Base-by-base conservation (phyloP, 2,797 vertebrate species). In the Bradypus variegatus region DNA sequence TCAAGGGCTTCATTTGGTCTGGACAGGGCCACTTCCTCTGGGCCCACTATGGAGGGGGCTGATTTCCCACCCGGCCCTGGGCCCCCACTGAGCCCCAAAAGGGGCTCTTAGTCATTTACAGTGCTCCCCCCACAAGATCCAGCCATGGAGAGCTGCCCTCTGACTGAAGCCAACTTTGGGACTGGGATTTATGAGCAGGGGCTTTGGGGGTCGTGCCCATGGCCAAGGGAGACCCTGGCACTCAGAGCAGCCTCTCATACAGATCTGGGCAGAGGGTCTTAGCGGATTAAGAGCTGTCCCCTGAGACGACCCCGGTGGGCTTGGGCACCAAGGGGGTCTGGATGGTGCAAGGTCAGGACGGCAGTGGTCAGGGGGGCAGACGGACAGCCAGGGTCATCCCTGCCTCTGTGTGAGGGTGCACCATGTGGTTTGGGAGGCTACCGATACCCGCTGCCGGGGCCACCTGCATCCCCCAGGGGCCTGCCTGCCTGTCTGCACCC, bases 131-230 rank as follows among this genome's bases (percentile, higher is more conserved):
- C 97, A 96, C 96, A 97, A 96, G 97, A 97, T 96, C 96, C 92
- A 96, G 97, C 97, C 96, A 97, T 97, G 96, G 97, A 97, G 98
- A 97, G 97, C 97, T 97, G 98, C 97, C 97, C 97, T 97, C 97
- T 95, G 93, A 97, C 97, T 97, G 96, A 97, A 96, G 97, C 97
- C 95, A 97, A 97, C 97, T 96, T 97, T 94, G 97, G 97, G 97
- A 97, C 95, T 96, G 97, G 96, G 97, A 97, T 97, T 97, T 97
- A 98, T 97, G 96, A 97, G 97, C 97, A 97, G 96, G 96, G 96
- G 95, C 95, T 96, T 97, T 93, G 94, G 96, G 97, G 95, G 96
- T 97, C 93, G 1, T 93, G 97, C 96, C 93, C 95, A 93, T 88
- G 96, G 97, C 96, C 96, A 93, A 97, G 97, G 97, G 96, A 96